phyloP scores from a whole-genome alignment of 1,140 invertebrate genomes.

The Melipona quadrifasciata region DNA sequence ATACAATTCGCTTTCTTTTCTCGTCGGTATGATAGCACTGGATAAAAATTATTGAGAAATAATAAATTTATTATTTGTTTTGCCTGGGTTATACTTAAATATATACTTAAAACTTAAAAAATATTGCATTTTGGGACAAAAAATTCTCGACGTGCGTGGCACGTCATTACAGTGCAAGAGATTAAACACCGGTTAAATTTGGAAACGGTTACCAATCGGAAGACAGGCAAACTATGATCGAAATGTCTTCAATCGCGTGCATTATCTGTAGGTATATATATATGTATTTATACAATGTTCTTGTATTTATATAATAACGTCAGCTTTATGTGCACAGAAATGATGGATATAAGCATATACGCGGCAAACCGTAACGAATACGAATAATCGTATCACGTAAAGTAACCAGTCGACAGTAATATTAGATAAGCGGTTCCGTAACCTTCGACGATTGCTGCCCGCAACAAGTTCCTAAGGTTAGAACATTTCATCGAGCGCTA shows the following conservation, averaged over 20 bases:
- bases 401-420: slow-evolving; percentile 16
- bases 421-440: slow-evolving; percentile 31
- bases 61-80: too few species aligned
- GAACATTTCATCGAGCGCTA: too few species aligned
- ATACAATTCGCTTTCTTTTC: too few species aligned
- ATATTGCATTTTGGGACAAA: too few species aligned
- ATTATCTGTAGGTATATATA: slow-evolving; percentile 41
- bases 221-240: slow-evolving; percentile 48
- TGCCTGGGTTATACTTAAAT: too few species aligned
- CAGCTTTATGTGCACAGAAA: slow-evolving; percentile 36
- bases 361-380: slow-evolving; percentile 1
- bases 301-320: slow-evolving; percentile 61
- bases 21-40: too few species aligned
- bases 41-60: too few species aligned
- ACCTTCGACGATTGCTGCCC: slow-evolving; percentile 6
- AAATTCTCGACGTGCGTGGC: too few species aligned
- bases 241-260: slow-evolving; percentile 27
- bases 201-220: slow-evolving; percentile 31
- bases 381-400: background rate
- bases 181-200: slow-evolving; percentile 36
- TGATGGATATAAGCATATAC: slow-evolving; percentile 2
- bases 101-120: too few species aligned
- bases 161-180: too few species aligned
- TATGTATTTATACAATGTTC: slow-evolving; percentile 59
- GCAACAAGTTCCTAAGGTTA: background rate